Base-by-base conservation (phyloP, 2,888 invertebrate genomes). In the Lasioglossum figueresi region DNA sequence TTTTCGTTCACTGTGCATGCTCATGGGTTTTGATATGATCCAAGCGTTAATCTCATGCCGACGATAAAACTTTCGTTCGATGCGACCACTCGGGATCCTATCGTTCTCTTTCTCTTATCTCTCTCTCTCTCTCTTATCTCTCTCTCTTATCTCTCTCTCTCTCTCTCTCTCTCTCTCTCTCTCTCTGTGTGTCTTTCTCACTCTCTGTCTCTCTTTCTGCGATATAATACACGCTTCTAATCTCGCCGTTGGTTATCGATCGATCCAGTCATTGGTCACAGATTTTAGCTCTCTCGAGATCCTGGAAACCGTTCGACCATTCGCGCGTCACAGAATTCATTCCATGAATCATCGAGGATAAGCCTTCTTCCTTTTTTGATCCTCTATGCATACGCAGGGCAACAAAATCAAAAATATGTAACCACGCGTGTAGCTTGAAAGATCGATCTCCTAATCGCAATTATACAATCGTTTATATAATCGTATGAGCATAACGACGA, bases 1-100 rank as follows among this genome's bases (percentile, higher is more conserved):
- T 73, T 48, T 73, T 73, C 48, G 23, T 37, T 68, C 91, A 92
- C 88, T 89, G 23, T 89, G 92, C 92, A 92, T 92, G 92, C 78
- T 79, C 84, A 88, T 90, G 85, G 84, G 88, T 84, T 86, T 90
- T 86, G 87, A 88, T 82, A 91, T 88, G 86, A 76, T 45, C 85
- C 77, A 45, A 45, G n/a, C 76, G 76, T 45, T 56, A 68, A 52
- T 52, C 14, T 78, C 63, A 63, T 68, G 74, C 80, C 83, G 79
- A 72, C n/a, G 70, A 78, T 82, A 56, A 40, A 52, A 40, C 34
- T 79, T 31, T 77, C 72, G 45, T 76, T 80, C 66, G 27, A 52
- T 73, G 76, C 78, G 77, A 78, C 75, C 72, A 86, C 63, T 52
- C 52, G 23, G 37, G 34, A 40, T n/a, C 75, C 72, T 85, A 56